Evolutionary conservation across 2,113 vertebrate species (phyloP).

Genomic region (Podocnemis expansa): DNA sequence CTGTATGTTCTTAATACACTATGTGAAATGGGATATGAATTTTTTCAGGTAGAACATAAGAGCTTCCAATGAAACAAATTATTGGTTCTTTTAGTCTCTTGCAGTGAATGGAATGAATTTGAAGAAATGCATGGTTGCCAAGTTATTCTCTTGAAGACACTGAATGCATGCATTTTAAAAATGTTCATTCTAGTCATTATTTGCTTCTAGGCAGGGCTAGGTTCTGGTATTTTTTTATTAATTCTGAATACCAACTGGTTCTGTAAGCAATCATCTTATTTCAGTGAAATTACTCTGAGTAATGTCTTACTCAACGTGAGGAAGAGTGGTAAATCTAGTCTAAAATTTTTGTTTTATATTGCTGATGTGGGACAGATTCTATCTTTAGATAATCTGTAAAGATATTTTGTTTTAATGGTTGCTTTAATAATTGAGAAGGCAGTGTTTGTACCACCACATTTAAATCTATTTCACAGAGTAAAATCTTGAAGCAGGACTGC

Average conservation of each 20-base stretch:
- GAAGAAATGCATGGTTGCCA: not conserved
- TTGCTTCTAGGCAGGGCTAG: not conserved
- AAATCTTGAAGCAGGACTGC: not conserved
- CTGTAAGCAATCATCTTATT: not conserved
- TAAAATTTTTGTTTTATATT: not conserved
- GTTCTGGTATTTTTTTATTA: not conserved
- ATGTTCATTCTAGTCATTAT: not conserved
- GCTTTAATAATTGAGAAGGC: constrained; percentile 5
- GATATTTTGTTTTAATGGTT: constrained; percentile 32
- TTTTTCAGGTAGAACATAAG: rapidly evolving
- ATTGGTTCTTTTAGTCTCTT: not conserved
- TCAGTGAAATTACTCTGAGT: not conserved
- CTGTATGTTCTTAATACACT: not conserved
- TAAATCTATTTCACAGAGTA: not conserved
- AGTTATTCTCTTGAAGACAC: not conserved
- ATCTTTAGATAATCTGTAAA: too few species aligned
- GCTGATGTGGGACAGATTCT: not conserved
- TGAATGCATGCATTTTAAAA: not conserved
- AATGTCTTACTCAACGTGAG: constrained; percentile 4
- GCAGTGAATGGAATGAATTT: not conserved
- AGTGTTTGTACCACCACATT: not conserved
- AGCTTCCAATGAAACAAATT: not conserved
- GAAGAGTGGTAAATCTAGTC: constrained; percentile 27
- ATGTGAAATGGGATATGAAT: not conserved
- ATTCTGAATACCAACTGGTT: not conserved